These are phyloP conservation scores for Maconellicoccus hirsutus DNA, from an alignment of 1,140 invertebrate species.

Conservation along the genomic window DNA sequence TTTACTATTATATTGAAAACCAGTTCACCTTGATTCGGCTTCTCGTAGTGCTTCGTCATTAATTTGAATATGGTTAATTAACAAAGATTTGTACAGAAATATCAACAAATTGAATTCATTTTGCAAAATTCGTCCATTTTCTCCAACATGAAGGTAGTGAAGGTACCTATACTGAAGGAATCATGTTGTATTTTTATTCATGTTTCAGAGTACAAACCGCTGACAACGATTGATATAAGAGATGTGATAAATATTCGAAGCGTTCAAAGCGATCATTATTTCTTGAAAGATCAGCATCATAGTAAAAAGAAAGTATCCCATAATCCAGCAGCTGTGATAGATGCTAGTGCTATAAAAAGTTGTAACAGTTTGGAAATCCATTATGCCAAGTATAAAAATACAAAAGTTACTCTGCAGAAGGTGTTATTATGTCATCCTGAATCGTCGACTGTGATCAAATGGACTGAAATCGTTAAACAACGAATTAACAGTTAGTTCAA, in stretches of 20 bases:
- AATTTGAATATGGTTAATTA: not conserved
- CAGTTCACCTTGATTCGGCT: not conserved
- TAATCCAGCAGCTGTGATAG: not conserved
- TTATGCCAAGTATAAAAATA: not conserved
- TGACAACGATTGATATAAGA: not conserved
- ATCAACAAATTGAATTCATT: too few species aligned
- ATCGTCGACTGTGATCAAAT: not conserved
- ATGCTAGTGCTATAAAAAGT: not conserved
- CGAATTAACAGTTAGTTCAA: not conserved
- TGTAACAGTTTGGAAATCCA: slow-evolving; percentile 13
- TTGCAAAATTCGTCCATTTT: too few species aligned
- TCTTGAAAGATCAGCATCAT: not conserved
- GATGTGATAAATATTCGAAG: not conserved
- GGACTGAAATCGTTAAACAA: not conserved
- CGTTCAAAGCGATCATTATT: not conserved
- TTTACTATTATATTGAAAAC: not conserved
- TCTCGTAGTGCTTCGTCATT: slow-evolving; percentile 3
- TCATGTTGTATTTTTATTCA: not conserved
- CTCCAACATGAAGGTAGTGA: too few species aligned
- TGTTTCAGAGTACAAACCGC: not conserved
- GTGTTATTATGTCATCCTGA: not conserved
- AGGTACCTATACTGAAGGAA: too few species aligned
- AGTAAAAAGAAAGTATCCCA: not conserved
- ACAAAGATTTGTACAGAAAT: not conserved
- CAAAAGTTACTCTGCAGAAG: not conserved